Evolutionary conservation across 2,888 invertebrate species (phyloP).

Genomic region (Seira sanloemensis): DNA sequence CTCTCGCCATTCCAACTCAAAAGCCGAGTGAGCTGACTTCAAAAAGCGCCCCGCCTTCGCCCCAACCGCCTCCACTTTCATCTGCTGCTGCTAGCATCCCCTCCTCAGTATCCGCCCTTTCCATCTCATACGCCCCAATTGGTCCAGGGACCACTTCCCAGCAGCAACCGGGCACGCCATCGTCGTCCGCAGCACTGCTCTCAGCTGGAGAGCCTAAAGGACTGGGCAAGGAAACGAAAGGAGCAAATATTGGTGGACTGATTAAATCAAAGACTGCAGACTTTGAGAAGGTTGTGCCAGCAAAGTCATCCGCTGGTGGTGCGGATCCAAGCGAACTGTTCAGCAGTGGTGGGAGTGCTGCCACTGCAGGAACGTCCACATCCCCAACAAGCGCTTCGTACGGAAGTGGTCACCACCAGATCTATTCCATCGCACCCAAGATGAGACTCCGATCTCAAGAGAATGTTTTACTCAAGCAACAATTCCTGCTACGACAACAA

Average conservation of each 20-base stretch:
- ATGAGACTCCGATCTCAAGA: conserved; percentile 70
- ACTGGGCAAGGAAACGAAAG: conserved; percentile 70
- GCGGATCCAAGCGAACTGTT: conserved; percentile 3
- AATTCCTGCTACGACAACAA: conserved; percentile 67
- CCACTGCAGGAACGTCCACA: not conserved
- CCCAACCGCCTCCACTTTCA: conserved; percentile 32
- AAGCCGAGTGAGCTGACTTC: conserved; percentile 37
- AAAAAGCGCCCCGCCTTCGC: conserved; percentile 52
- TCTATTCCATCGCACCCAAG: conserved; percentile 66
- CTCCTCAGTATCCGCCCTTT: not conserved
- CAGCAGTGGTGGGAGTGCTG: conserved; percentile 3
- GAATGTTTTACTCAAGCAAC: conserved; percentile 68
- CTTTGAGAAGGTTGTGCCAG: conserved; percentile 69
- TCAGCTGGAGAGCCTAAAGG: conserved; percentile 41
- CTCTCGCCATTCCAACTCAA: conserved; percentile 9
- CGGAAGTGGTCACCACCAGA: conserved; percentile 8
- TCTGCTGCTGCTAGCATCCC: not conserved
- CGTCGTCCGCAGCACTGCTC: not conserved
- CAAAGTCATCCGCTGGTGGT: conserved; percentile 10
- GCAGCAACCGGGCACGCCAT: conserved; percentile 2
- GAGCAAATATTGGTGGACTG: conserved; percentile 69
- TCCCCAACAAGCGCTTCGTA: conserved; percentile 22
- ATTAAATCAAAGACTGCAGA: conserved; percentile 73
- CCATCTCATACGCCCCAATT: not conserved
- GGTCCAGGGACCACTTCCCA: not conserved